Evolutionary conservation across 2,888 invertebrate species (phyloP), one percentile per base, ranked within the genome.

Genomic region (Stegophylla sp.): DNA sequence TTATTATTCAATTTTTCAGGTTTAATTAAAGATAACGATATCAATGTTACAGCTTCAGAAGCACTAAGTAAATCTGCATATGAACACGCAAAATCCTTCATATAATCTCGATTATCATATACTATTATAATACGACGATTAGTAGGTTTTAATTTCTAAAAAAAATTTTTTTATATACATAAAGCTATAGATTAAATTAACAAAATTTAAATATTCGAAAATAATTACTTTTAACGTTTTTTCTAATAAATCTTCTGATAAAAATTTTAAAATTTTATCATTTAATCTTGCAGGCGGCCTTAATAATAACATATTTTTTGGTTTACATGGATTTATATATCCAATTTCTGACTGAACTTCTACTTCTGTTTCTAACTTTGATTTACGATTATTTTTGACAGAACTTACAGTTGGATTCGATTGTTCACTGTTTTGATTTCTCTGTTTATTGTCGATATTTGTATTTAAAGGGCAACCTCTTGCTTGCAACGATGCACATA

Each of bases 151-250:
- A 82, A 69, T 7, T 12, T 15, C 82, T 82, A 48, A 56, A 66
- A 20, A 67, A 48, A 15, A 28, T 51, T 15, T 34, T 71, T 71
- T 1, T 41, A 34, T 3, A 17, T 12, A n/a, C n/a, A 28, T 56
- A 48, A 20, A 9, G 9, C 23, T 61, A 34, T 69, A 13, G 63
- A 34, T n/a, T 53, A 23, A 59, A 41, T n/a, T 28, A 9, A 23
- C 41, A 23, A 43, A 43, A 71, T 43, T 41, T 23, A 23, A 56
- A 15, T 64, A 23, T 15, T n/a, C 1, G n/a, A 26, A 26, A 48
- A 26, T 26, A 20, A 63, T 34, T 82, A 82, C 82, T 34, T 77
- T 26, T 13, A 82, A 53, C 15, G 82, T 61, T 64, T 41, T 82
- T 17, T 79, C 23, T 9, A 82, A 13, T 12, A 82, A 15, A 15